Evolutionary conservation across 1,140 invertebrate species (phyloP), one percentile per base, ranked within the genome.

Genomic region (Drosophila athabasca): DNA sequence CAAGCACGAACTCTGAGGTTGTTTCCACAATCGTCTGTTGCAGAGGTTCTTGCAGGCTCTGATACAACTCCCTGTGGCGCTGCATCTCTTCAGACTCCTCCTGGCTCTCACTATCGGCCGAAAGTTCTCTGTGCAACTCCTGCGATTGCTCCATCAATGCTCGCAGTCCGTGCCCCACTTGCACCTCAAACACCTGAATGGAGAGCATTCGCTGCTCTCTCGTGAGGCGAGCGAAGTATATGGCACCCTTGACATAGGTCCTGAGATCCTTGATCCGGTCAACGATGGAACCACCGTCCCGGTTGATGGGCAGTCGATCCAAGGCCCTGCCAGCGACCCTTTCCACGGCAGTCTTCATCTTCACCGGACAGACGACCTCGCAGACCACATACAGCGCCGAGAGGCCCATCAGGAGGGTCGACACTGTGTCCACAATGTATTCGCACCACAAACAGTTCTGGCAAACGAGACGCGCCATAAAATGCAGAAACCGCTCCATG

Each of bases 361-460:
- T 35, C 1, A 44, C 9, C 1, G 15, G 68, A 8, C 62, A 68
- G 17, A 70, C 31, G 2, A 60, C 29, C 46, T 31, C 53, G 5
- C 22, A 5, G 41, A 70, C 68, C 15, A 71, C 26, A 17, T 26
- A 60, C 5, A 70, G 50, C 6, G 73, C 48, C 13, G 64, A 9
- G 2, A 54, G 2, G 19, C 43, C 35, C 0, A 62, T 15, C n/a
- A 77, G 39, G 19, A 59, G 3, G 2, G 39, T 61, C 4, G 39
- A 43, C 6, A 2, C 0, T 0, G 35, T 13, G 24, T 59, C n/a
- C 7, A 71, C 1, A 9, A 9, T 66, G 4, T 58, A 44, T 5
- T 61, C 59, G 15, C 79, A 81, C 79, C 79, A 82, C 6, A 13
- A 15, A 2, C 41, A 60, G 7, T 52, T 19, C n/a, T 29, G 41